phyloP scores from a whole-genome alignment of 2,888 invertebrate species.

The Allygus modestus region DNA sequence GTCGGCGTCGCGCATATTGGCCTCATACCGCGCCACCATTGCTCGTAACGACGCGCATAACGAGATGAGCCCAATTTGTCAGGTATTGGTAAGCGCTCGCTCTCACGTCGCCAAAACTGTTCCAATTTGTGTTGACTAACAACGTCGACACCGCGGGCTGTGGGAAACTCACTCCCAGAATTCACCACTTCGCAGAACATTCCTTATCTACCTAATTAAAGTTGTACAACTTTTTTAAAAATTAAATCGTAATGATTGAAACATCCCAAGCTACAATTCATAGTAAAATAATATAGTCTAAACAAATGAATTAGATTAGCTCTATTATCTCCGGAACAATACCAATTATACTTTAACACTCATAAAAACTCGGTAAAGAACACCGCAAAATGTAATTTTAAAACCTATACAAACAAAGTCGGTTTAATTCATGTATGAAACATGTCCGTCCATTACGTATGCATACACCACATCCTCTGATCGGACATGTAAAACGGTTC shows the following conservation, averaged over 20 bases:
- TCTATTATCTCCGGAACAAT: too few species aligned
- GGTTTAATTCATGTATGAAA: background rate
- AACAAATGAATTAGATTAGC: too few species aligned
- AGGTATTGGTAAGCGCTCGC: constrained; percentile 45
- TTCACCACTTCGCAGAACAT: background rate
- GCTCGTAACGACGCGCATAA: constrained; percentile 43
- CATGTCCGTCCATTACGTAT: background rate
- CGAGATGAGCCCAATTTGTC: constrained; percentile 49
- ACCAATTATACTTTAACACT: too few species aligned
- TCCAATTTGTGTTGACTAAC: constrained; percentile 57
- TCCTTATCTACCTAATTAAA: background rate
- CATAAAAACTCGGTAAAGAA: too few species aligned
- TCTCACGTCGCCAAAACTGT: constrained; percentile 26
- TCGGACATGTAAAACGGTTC: background rate
- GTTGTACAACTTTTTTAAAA: too few species aligned
- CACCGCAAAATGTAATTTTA: too few species aligned
- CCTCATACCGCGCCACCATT: constrained; percentile 46
- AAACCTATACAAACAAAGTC: too few species aligned
- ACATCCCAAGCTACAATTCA: too few species aligned
- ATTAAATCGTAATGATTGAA: too few species aligned
- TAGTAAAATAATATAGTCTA: too few species aligned
- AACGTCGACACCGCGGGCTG: constrained; percentile 25
- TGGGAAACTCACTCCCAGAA: background rate
- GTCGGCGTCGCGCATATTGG: constrained; percentile 13
- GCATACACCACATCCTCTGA: background rate